Evolutionary conservation across 2,113 vertebrate species (phyloP).

Genomic region (Lagopus leucura): DNA sequence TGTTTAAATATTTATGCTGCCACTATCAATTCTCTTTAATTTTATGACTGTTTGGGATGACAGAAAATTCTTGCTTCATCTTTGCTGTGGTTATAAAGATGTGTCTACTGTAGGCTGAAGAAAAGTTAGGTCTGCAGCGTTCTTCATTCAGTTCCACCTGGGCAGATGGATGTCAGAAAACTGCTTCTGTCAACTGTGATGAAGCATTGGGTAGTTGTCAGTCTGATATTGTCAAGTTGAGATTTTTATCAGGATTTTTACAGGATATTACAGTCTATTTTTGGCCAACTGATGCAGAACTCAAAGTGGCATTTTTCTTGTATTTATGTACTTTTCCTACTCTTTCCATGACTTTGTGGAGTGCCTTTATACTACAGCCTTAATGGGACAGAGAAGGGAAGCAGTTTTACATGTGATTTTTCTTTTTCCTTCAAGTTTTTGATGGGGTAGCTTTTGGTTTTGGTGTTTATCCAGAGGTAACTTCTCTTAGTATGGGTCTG

Average conservation of each 20-base stretch:
- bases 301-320: neutral
- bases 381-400: neutral
- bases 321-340: neutral
- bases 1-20: neutral
- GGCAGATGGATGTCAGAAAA: neutral
- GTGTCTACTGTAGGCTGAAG: neutral
- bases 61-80: neutral
- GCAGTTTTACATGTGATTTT: neutral
- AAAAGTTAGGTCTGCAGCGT: neutral
- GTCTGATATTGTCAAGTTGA: neutral
- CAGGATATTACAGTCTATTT: rapidly evolving
- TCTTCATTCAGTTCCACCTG: neutral
- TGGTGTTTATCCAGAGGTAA: neutral
- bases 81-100: neutral
- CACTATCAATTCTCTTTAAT: neutral
- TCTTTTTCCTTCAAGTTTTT: neutral
- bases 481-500: no score
- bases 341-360: neutral
- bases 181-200: neutral
- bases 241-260: rapidly evolving
- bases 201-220: neutral
- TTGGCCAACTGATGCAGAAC: neutral
- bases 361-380: neutral
- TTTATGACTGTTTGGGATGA: neutral
- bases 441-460: neutral